Evolutionary conservation across 2,797 vertebrate species (phyloP).

Genomic region (Aplochiton taeniatus): DNA sequence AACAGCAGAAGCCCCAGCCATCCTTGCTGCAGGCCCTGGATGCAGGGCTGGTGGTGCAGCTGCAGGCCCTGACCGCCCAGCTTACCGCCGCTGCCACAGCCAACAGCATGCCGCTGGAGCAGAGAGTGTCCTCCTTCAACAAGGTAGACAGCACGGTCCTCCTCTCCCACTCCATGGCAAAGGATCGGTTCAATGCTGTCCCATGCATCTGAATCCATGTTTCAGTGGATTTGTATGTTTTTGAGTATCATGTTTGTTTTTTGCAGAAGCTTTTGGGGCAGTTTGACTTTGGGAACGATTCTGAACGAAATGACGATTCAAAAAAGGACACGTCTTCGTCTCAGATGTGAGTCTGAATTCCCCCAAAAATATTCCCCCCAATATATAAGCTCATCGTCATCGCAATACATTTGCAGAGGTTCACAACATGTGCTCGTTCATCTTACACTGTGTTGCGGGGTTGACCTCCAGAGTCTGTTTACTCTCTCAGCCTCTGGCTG

Average conservation of each 20-base stretch:
- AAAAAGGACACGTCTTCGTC: slow-evolving; percentile 90
- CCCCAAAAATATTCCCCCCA: too few species aligned
- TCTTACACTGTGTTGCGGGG: not conserved
- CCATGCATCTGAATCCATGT: not conserved
- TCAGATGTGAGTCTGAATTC: slow-evolving; percentile 85
- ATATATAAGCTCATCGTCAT: too few species aligned
- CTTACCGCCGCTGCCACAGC: slow-evolving; percentile 95
- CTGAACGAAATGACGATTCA: slow-evolving; percentile 88
- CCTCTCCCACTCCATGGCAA: not conserved
- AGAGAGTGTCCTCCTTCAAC: slow-evolving; percentile 94
- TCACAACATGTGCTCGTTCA: not conserved
- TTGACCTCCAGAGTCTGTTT: not conserved
- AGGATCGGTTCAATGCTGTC: not conserved
- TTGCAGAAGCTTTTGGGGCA: slow-evolving; percentile 93
- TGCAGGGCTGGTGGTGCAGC: slow-evolving; percentile 94
- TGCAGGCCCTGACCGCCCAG: slow-evolving; percentile 96
- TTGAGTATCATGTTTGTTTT: slow-evolving; percentile 16
- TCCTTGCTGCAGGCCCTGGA: slow-evolving; percentile 96
- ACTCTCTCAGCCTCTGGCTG: too few species aligned
- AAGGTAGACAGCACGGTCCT: slow-evolving; percentile 77
- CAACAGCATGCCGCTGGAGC: slow-evolving; percentile 87
- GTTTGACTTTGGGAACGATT: slow-evolving; percentile 94
- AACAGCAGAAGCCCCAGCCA: slow-evolving; percentile 98
- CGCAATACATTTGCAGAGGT: too few species aligned
- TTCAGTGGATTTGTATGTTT: not conserved